These are phyloP conservation scores for Machimus rusticus DNA, from an alignment of 2,888 invertebrate species.

Conservation along the genomic window DNA sequence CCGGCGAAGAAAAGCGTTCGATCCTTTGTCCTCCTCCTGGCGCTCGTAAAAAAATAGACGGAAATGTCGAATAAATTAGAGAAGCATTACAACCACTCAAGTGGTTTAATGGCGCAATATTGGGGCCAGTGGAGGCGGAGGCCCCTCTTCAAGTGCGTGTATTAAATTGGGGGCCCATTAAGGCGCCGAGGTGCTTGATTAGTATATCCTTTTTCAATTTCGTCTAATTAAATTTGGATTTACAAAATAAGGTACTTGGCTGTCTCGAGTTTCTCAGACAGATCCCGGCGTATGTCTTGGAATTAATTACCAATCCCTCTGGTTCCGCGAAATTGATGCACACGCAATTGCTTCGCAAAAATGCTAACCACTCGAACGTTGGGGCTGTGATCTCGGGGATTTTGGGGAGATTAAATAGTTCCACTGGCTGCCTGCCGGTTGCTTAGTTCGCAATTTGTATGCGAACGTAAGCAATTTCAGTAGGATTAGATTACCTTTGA, in stretches of 20 bases:
- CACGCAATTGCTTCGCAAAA: not conserved
- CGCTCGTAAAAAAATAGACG: not conserved
- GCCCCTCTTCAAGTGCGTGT: not conserved
- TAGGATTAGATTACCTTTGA: conserved; percentile 17
- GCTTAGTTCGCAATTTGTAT: not conserved
- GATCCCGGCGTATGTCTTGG: not conserved
- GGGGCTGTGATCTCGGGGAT: not conserved
- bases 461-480: not conserved
- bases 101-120: not conserved
- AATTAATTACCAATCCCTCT: not conserved
- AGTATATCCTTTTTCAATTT: conserved; percentile 40
- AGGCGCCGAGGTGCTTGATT: conserved; percentile 28
- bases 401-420: conserved; percentile 3
- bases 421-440: not conserved
- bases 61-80: conserved; percentile 17
- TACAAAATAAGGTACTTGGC: conserved; percentile 24
- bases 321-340: not conserved
- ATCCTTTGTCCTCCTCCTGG: not conserved
- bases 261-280: not conserved
- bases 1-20: not conserved
- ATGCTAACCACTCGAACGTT: not conserved
- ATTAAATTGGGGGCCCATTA: conserved; percentile 12
- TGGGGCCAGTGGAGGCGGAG: not conserved
- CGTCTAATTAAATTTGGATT: conserved; percentile 35
- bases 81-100: conserved; percentile 19